These are phyloP conservation scores for Amblyopsis hoosieri DNA, from an alignment of 2,797 vertebrate genomes.

Conservation along the genomic window DNA sequence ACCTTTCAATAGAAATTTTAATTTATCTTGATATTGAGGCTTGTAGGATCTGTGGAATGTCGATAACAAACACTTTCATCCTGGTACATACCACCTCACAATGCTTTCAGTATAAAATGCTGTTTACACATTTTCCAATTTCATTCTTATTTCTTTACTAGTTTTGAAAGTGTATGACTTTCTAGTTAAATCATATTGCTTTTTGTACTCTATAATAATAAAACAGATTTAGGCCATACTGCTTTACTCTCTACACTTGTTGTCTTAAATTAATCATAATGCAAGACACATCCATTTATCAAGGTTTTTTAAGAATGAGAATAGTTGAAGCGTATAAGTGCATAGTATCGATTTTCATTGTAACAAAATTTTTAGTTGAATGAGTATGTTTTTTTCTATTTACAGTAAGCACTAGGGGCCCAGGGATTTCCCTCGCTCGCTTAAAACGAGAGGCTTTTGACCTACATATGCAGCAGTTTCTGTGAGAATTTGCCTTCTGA, in stretches of 20 bases:
- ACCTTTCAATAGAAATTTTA: too few relatives aligned
- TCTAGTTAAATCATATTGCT: too few relatives aligned
- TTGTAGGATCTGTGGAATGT: background rate
- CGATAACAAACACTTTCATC: constrained; percentile 1
- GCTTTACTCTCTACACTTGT: background rate
- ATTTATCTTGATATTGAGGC: background rate
- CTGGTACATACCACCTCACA: background rate
- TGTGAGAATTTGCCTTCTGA: constrained; percentile 22
- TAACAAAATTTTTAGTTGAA: constrained; percentile 30
- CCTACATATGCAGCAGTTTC: constrained; percentile 60
- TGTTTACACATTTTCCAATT: background rate
- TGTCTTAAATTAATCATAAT: constrained; percentile 14
- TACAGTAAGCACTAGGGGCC: constrained; percentile 25
- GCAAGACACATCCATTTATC: background rate
- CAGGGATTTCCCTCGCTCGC: constrained; percentile 61
- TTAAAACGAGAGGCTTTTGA: constrained; percentile 70
- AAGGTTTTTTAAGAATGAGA: constrained; percentile 11
- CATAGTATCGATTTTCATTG: constrained; percentile 33
- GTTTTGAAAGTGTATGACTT: too few relatives aligned
- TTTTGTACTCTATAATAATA: too few relatives aligned
- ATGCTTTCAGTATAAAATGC: background rate
- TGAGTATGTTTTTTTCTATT: constrained; percentile 34
- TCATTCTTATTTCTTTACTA: too few relatives aligned
- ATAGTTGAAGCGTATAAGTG: constrained; percentile 11
- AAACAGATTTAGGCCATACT: background rate